Evolutionary conservation across 2,113 vertebrate genomes (phyloP), one percentile per base, ranked within the genome.

Genomic region (Tachycineta bicolor): DNA sequence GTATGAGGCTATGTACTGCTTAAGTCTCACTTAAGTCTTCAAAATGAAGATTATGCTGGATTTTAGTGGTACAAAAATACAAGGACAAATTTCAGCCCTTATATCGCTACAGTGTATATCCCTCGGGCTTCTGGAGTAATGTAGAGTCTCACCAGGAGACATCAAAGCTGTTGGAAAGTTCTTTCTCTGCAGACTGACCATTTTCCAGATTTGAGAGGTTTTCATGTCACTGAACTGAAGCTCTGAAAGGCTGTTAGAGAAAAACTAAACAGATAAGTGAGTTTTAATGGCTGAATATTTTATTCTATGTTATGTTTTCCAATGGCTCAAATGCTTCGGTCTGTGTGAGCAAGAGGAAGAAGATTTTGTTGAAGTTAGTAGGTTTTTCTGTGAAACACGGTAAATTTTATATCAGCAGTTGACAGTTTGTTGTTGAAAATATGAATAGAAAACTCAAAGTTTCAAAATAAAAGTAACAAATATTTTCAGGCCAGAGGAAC

Each of bases 11-110:
- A 31, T 29, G 73, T 67, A 49, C 52, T 74, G 43, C 88, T 95
- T 92, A 96, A 95, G 94, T 93, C 96, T 92, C 70, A 90, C 79
- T 97, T 95, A 95, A 94, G 92, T 93, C 58, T 86, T 87, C 69
- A 71, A 89, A 93, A 92, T 84, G 49, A 93, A 28, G 53, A 50
- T 89, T 80, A 44, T 63, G 34, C 63, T 87, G 55, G 52, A 75
- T 78, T 73, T 93, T 77, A 94, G 58, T 63, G 58, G 59, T 85
- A 63, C 11, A 12, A 81, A 90, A 91, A 80, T 77, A 31, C 34
- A 67, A 55, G 56, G 83, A 56, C 49, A 64, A 64, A 76, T 94
- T 89, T 95, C 49, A 82, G 6, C n/a, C 19, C 19, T 68, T 60
- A 6, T 29, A 20, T 70, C 83, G 29, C 80, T 90, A 17, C 37